Percentiles rank a stretch among this genome's conserved stretches.
Evolutionary conservation across 2,888 invertebrate species (phyloP).

Genomic region (Cantharis rufa): DNA sequence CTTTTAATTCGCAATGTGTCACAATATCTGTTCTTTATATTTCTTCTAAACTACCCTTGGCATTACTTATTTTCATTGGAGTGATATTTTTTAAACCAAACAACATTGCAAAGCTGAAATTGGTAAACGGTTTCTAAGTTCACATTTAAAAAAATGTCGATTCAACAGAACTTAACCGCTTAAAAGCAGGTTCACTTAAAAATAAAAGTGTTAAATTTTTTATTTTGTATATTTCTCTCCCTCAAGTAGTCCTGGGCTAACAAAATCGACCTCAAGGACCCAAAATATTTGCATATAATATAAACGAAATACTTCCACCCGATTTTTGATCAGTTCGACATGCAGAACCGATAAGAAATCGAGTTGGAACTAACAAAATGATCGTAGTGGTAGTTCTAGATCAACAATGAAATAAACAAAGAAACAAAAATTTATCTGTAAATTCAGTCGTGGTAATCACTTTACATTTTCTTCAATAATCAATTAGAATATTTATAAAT

Average conservation of each 20-base stretch:
- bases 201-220: conserved; percentile 6
- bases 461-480: conserved; percentile 2
- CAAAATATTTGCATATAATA: conserved; percentile 37
- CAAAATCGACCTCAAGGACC: conserved; percentile 56
- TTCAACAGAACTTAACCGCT: too few species aligned
- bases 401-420: conserved; percentile 28
- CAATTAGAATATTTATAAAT: conserved; percentile 16
- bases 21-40: too few species aligned
- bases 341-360: neutral
- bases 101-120: too few species aligned
- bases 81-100: too few species aligned
- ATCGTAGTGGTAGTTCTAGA: conserved; percentile 23
- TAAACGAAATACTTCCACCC: conserved; percentile 29
- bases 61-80: too few species aligned
- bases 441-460: conserved; percentile 23
- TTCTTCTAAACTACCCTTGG: too few species aligned
- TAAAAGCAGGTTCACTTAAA: too few species aligned
- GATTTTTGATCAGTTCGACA: neutral
- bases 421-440: conserved; percentile 19
- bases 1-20: too few species aligned
- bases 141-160: too few species aligned
- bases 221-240: conserved; percentile 55
- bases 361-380: conserved; percentile 18
- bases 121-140: too few species aligned
- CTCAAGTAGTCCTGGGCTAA: conserved; percentile 57